Evolutionary conservation across 2,888 invertebrate genomes (phyloP), one percentile per base, ranked within the genome.

Genomic region (Mesorhabditis spiculigera): DNA sequence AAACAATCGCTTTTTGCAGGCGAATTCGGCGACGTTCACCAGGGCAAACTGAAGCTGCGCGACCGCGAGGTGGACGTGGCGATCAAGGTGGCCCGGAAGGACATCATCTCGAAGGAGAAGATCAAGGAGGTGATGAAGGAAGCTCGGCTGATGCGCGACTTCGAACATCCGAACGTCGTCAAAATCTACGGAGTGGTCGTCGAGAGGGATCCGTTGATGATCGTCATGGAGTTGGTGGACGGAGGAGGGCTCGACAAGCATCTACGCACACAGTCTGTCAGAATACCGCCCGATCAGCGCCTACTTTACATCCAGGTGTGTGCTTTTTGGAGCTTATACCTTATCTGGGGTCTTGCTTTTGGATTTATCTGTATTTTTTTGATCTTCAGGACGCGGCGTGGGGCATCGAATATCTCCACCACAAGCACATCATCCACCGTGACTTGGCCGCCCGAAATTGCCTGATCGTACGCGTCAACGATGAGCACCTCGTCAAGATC

Each of bases 91-190:
- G 58, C 8, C 58, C n/a, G 58, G n/a, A 10, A 13, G n/a, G n/a
- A 50, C 58, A 10, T 50, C 58, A 50, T 28, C 28, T 28, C 28
- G 28, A 28, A 28, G 28, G 28, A 28, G 28, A 28, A 75, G 68
- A 73, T 75, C 41, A 66, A 69, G 43, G 75, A 75, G 41, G 71
- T 75, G 72, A 75, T 75, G 75, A 71, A 71, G 45, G 75, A 75
- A 45, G 75, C 75, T 0, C 66, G 75, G 5, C 67, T 75, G 10
- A 72, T 72, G 73, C 68, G 75, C 45, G 70, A 71, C 64, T 68
- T 75, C 62, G 68, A 69, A 13, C 75, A 75, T 62, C 66, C 44
- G 45, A 75, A 75, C 45, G 69, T 75, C 10, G 75, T 75, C 43
- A 68, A 73, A 4, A 65, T 74, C 64, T 71, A 67, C 43, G 75